Percentiles rank a stretch among this genome's conserved stretches.
Evolutionary conservation across 2,888 invertebrate genomes (phyloP).

Genomic region (Dryocosmus kuriphilus): DNA sequence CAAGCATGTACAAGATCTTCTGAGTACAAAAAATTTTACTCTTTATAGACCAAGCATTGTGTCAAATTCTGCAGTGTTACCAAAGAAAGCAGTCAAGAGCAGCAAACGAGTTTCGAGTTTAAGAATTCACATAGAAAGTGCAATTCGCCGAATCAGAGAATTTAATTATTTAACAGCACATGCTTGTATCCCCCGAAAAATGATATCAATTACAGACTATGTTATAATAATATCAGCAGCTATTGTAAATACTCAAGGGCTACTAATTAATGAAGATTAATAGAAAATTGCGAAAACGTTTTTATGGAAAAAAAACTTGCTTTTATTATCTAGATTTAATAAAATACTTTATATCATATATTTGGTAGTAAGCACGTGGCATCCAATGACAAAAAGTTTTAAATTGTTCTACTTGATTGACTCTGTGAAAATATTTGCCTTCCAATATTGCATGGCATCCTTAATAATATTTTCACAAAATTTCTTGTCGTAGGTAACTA

Average conservation of each 20-base stretch:
- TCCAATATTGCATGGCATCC: too few relatives aligned
- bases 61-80: conserved; percentile 43
- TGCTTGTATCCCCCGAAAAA: neutral
- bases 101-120: conserved; percentile 64
- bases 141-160: conserved; percentile 51
- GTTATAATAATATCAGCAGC: neutral
- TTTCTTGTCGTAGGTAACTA: too few relatives aligned
- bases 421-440: too few relatives aligned
- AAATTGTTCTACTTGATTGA: too few relatives aligned
- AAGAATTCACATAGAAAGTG: conserved; percentile 66
- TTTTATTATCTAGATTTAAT: too few relatives aligned
- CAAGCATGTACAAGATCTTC: conserved; percentile 51
- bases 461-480: too few relatives aligned
- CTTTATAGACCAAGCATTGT: conserved; percentile 55
- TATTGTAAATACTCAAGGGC: neutral
- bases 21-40: conserved; percentile 43
- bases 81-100: conserved; percentile 57
- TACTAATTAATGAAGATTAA: neutral
- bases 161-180: neutral
- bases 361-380: too few relatives aligned
- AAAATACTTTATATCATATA: too few relatives aligned
- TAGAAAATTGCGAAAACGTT: too few relatives aligned
- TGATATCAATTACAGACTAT: neutral
- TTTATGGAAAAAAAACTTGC: too few relatives aligned
- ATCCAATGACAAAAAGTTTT: too few relatives aligned